Percentiles rank a stretch among this genome's conserved stretches.
These are phyloP conservation scores for Pristionchus maxplancki DNA, from an alignment of 2,888 invertebrate genomes.

Conservation along the genomic window DNA sequence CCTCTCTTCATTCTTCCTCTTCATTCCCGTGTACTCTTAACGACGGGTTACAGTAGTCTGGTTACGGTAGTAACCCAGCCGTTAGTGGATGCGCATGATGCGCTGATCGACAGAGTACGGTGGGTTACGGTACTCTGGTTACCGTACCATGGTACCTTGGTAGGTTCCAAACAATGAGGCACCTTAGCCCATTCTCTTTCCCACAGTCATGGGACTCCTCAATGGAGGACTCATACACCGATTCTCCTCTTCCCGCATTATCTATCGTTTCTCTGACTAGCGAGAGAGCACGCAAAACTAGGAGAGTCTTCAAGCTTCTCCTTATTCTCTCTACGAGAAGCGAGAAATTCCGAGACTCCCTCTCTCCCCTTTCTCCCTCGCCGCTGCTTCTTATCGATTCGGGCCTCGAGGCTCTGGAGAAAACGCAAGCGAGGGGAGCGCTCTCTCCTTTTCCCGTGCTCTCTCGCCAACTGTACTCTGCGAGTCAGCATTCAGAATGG, in stretches of 20 bases:
- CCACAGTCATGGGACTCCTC: background rate
- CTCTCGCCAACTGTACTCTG: background rate
- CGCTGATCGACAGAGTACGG: no score
- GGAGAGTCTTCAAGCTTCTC: background rate
- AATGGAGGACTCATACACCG: background rate
- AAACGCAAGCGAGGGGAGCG: background rate
- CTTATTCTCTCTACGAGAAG: background rate
- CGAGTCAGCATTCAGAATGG: background rate
- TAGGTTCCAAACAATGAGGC: no score
- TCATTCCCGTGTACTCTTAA: no score
- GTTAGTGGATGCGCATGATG: no score
- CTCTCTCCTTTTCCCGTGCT: background rate
- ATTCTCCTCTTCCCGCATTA: background rate
- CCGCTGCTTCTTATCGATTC: background rate
- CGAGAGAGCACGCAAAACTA: background rate
- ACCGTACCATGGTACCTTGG: no score
- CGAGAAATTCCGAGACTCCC: background rate
- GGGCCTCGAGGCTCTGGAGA: background rate
- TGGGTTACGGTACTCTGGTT: no score
- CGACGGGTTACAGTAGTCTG: no score
- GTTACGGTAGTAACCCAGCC: no score
- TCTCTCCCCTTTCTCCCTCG: conserved; percentile 7
- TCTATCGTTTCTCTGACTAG: background rate
- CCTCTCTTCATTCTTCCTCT: no score
- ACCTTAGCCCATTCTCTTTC: no score